Evolutionary conservation across 2,113 vertebrate genomes (phyloP).

Genomic region (Saguinus midas): DNA sequence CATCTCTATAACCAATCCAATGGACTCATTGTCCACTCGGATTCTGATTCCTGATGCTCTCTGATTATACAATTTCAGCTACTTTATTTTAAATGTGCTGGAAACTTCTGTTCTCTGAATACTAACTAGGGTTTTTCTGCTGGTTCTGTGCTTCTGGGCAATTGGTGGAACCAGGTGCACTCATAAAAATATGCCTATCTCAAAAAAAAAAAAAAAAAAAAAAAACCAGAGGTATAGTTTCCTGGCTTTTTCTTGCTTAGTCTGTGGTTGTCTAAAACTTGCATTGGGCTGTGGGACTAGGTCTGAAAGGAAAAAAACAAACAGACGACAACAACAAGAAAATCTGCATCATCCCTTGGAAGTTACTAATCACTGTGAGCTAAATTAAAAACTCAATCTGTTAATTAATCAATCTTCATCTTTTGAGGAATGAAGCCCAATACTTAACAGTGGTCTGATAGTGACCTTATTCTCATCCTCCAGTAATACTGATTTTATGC

Average conservation of each 20-base stretch:
- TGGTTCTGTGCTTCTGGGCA: background rate
- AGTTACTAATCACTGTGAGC: background rate
- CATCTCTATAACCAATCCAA: background rate
- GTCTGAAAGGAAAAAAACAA: too few relatives aligned
- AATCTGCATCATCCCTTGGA: background rate
- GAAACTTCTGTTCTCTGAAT: conserved; percentile 43
- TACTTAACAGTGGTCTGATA: background rate
- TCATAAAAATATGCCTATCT: background rate
- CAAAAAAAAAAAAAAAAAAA: background rate
- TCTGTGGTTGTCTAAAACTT: background rate
- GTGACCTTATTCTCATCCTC: background rate
- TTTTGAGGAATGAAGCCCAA: background rate
- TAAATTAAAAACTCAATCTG: background rate
- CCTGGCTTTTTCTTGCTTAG: background rate
- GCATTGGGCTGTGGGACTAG: background rate
- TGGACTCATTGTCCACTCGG: background rate
- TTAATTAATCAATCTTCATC: background rate
- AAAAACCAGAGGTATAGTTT: background rate
- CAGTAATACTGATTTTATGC: background rate
- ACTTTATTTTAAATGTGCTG: conserved; percentile 21
- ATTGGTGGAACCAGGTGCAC: background rate
- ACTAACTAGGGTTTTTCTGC: conserved; percentile 45
- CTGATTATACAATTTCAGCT: conserved; percentile 20
- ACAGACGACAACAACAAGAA: too few relatives aligned
- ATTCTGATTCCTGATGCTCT: background rate